Evolutionary conservation across 2,797 vertebrate genomes (phyloP), one percentile per base, ranked within the genome.

Genomic region (Rhinatrema bivittatum): DNA sequence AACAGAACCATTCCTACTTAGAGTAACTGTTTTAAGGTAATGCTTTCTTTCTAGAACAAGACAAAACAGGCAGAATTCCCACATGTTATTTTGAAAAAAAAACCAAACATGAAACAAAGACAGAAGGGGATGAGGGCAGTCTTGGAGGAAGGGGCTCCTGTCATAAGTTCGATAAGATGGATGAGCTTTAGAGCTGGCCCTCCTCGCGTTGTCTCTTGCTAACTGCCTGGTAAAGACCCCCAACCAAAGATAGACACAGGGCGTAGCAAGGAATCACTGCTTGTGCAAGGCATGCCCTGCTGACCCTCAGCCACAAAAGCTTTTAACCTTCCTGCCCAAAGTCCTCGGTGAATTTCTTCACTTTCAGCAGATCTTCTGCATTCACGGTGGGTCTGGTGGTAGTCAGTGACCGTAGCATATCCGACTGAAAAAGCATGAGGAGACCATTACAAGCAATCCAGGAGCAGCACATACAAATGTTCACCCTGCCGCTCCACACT

Each of bases 301-400:
- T 38, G 32, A 19, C 32, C 40, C 12, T 56, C 52, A 48, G 39
- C 25, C 11, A 31, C 32, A 16, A n/a, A n/a, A 24, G 44, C 19
- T 36, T 36, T 87, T 81, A 96, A 56, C 95, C 92, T 63, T 98
- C 95, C 71, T 97, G 94, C 43, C 95, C 94, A 75, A 97, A 98
- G 78, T 98, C 93, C 13, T 98, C 95, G 20, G 91, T 93, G 85
- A 98, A 98, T 75, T 94, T 96, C 81, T 92, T 92, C 54, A 98
- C 90, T 74, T 93, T 97, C 35, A 94, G 72, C 25, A 98, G 83
- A 56, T 98, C 95, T 2, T 98, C 95, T 0, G 79, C 50, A 36
- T 98, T 98, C 50, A 98, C 92, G 0, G 95, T 97, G 48, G 95
- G 95, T 20, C 95, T 87, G 5, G 94, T 97, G 63, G 93, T 97